Base-by-base conservation (phyloP, 2,888 invertebrate genomes). In the Dryomyza anilis region DNA sequence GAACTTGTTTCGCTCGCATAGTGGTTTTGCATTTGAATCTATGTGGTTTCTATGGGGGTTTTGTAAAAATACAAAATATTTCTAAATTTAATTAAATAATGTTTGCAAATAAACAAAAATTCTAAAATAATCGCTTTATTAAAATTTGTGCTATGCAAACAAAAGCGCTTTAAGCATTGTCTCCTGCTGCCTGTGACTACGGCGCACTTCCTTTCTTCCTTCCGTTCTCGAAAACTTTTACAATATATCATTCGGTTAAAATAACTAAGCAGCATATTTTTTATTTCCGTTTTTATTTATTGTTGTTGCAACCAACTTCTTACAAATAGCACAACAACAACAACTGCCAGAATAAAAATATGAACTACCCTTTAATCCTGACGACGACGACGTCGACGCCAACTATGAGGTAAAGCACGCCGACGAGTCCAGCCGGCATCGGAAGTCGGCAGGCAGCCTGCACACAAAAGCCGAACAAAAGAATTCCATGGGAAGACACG, bases 401-500 rank as follows among this genome's bases (percentile, higher is more conserved):
- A 23, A n/a, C n/a, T n/a, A n/a, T n/a, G n/a, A 25, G 14, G 23
- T 23, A 19, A 25, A 23, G 14, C 7, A 14, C 21, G 48, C 23
- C 21, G 23, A 25, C 25, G 21, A 23, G 14, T 14, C 23, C 23
- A 14, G 48, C 25, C 23, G 50, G 25, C 23, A 50, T n/a, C 50
- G 50, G 27, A 50, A 50, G 50, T 25, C n/a, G 25, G 25, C n/a
- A n/a, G n/a, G n/a, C n/a, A n/a, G 50, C 50, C 25, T 25, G 50
- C 30, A 33, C 30, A 29, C 19, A 53, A 55, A 55, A 55, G 14
- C 36, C 55, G 25, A 55, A 55, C 55, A 55, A 55, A 55, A 33
- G 55, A 50, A 50, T 50, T 50, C 50, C 25, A 50, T 25, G 48
- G 48, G 48, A 50, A 50, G 21, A 50, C 43, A 43, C 43, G 6